Base-by-base conservation (phyloP, 2,888 invertebrate species). In the Nymphalis urticae region DNA sequence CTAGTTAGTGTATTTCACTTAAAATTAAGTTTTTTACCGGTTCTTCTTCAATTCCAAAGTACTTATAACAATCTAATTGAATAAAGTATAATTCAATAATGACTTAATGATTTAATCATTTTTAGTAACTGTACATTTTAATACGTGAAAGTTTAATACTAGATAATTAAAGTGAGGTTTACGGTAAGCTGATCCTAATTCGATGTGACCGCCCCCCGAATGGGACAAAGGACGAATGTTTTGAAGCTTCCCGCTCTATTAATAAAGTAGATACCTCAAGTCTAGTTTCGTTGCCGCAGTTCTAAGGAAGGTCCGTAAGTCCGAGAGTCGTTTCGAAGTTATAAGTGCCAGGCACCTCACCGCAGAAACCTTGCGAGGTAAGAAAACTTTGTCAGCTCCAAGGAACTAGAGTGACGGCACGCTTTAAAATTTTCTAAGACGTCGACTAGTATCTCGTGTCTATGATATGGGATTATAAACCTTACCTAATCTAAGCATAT, bases 271-370 rank as follows among this genome's bases (percentile, higher is more conserved):
- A 73, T 71, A 75, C 70, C 62, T 68, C 62, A 74, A 75, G 75
- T 78, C 78, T 71, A 73, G 77, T 76, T 77, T 76, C 75, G 75
- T 79, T 77, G 75, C 70, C 64, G 66, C 74, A 73, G 70, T 74
- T 71, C 71, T 73, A 63, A 74, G 75, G 75, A 70, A 77, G 78
- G 75, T 77, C 77, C 74, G 77, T 73, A 78, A 80, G 77, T 81
- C 75, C 75, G 80, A 82, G 81, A 80, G 81, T 82, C 81, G 79
- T 82, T 82, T 79, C 71, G 76, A 83, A 82, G 77, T 84, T 77
- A 75, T 76, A 75, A 73, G 75, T 75, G 78, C 76, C 72, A 76
- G 71, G 73, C 64, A 66, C 73, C 73, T 74, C 74, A 75, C 79
- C 77, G 72, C 73, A 74, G 76, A 73, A 75, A 75, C 75, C 78